Evolutionary conservation across 2,113 vertebrate species (phyloP).

Genomic region (Leiothrix lutea): DNA sequence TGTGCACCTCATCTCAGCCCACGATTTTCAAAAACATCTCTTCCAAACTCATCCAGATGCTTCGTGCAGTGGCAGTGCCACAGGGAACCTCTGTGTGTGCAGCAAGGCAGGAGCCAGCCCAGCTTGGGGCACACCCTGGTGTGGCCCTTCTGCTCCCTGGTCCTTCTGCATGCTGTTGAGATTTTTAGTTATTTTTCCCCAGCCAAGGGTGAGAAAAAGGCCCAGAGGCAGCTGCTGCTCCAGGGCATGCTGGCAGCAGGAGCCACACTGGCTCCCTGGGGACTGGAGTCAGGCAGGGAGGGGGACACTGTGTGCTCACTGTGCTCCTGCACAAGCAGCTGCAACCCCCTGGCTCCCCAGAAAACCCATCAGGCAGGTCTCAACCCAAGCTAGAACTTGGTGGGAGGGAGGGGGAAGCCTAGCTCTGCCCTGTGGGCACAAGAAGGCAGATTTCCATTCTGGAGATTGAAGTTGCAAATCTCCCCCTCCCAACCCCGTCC

Average conservation of each 20-base stretch:
- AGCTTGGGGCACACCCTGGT: background rate
- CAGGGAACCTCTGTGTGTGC: background rate
- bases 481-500: fast-evolving
- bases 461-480: background rate
- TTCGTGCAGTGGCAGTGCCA: fast-evolving
- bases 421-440: fast-evolving
- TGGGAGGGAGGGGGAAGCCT: background rate
- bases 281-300: background rate
- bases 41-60: background rate
- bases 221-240: background rate
- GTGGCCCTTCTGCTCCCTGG: background rate
- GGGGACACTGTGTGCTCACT: fast-evolving
- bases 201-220: background rate
- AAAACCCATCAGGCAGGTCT: background rate
- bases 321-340: background rate
- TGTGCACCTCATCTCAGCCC: background rate
- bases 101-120: background rate
- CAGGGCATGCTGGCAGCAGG: background rate
- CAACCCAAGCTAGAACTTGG: fast-evolving
- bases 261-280: background rate
- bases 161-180: background rate
- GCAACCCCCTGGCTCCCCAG: background rate
- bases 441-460: background rate
- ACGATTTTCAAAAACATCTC: background rate
- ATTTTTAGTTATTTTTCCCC: background rate